Base-by-base conservation (phyloP, 2,888 invertebrate genomes). In the Sinodicranocentrus sp. region DNA sequence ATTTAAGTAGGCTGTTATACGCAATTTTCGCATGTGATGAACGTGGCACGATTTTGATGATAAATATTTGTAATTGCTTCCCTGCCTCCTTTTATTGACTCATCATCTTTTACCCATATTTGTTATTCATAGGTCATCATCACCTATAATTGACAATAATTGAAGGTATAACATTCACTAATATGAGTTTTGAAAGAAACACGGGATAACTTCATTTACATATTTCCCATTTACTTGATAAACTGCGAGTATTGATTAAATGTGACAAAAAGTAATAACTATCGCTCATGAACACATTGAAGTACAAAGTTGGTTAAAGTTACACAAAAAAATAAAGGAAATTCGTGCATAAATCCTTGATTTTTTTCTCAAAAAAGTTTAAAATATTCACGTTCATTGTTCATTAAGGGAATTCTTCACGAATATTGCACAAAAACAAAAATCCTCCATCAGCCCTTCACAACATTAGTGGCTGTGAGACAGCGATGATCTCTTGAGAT, bases 401-500 rank as follows among this genome's bases (percentile, higher is more conserved):
- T 28, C 63, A 33, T 28, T 17, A 33, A 17, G 28, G 13, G 10
- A n/a, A 63, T 33, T 33, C 33, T 33, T 63, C 33, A 63, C 13
- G 33, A 23, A 25, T 23, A 10, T 63, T 28, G 23, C 57, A 57
- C 25, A 57, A 57, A 57, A 25, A 57, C 21, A 23, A 6, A 17
- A 63, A 57, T n/a, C 10, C 39, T 28, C 3, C 63, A 33, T 28
- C 33, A 63, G n/a, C 28, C n/a, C 33, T 33, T 63, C 33, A 28
- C 28, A 33, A 15, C 33, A 28, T 63, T 63, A n/a, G 15, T 57
- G 57, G n/a, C 57, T 5, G 8, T 25, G 63, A 63, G 33, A 63
- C 63, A 63, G n/a, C 1, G 63, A 33, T 63, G 63, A 63, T 63
- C 63, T n/a, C 33, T 8, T n/a, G 33, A 63, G 63, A 63, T 63